Conservation (phyloP, 2,888 invertebrate species). For the Pelosia muscerda region DNA sequence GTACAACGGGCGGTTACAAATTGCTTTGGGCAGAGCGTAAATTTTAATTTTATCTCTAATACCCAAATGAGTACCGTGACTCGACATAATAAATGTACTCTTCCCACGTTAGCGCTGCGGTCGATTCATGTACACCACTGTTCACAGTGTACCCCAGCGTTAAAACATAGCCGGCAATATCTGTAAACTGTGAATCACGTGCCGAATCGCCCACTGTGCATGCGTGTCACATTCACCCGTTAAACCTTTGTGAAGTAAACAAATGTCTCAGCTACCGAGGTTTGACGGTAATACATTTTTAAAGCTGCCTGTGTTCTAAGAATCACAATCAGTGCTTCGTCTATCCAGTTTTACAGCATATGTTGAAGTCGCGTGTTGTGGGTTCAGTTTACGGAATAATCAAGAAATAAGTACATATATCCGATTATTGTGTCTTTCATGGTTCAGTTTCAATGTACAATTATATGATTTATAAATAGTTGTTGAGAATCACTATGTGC, state of each 20-base stretch:
- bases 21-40: conserved; percentile 87
- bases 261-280: conserved; percentile 15
- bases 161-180: conserved; percentile 47
- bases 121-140: conserved; percentile 62
- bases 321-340: neutral
- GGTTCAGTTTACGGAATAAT: neutral
- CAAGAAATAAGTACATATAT: no score
- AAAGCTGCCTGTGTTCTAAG: neutral
- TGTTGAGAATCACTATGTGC: neutral
- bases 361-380: neutral
- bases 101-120: conserved; percentile 79
- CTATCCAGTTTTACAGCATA: neutral
- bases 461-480: neutral
- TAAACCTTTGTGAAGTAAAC: conserved; percentile 23
- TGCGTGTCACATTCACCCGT: conserved; percentile 23
- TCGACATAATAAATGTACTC: conserved; percentile 86
- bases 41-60: conserved; percentile 87
- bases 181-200: conserved; percentile 49
- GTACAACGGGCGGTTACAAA: conserved; percentile 85
- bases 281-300: neutral
- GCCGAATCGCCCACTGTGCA: conserved; percentile 38
- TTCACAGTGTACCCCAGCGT: conserved; percentile 39
- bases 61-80: conserved; percentile 86
- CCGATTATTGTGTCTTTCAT: no score
- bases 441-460: no score